Evolutionary conservation across 64 coral and sea anemone genomes (phyloP).

Genomic region (Hydrozoanthus tunicans): DNA sequence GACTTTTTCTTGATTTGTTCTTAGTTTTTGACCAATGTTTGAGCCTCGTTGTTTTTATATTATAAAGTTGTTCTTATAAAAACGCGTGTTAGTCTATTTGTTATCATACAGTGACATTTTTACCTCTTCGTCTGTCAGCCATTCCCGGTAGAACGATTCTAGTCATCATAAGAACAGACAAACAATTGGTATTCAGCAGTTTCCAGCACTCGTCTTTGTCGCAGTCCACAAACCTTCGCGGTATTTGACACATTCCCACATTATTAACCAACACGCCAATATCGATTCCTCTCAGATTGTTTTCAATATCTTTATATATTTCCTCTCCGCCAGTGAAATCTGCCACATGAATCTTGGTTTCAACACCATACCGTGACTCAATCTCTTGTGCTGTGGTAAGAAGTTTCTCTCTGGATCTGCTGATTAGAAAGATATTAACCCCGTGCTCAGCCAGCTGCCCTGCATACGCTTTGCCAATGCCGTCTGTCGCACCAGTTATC

Average conservation of each 20-base stretch:
- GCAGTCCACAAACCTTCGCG: constrained; percentile 63
- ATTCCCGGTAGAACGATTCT: constrained; percentile 78
- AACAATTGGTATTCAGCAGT: constrained; percentile 75
- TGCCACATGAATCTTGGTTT: constrained; percentile 46
- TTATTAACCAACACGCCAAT: constrained; percentile 76
- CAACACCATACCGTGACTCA: constrained; percentile 14
- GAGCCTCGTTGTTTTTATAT: too few species aligned
- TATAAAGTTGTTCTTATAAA: too few species aligned
- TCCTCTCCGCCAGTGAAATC: constrained; percentile 44
- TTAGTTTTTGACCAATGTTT: too few species aligned
- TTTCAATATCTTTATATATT: constrained; percentile 49
- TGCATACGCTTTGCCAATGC: constrained; percentile 80
- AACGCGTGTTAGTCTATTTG: too few species aligned
- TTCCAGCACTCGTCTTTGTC: constrained; percentile 73
- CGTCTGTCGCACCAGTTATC: constrained; percentile 79
- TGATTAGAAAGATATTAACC: constrained; percentile 74
- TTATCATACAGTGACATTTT: background rate
- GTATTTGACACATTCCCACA: constrained; percentile 75
- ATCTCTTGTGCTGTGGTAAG: constrained; percentile 55
- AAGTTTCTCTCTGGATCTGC: constrained; percentile 76
- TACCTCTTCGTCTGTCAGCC: constrained; percentile 65
- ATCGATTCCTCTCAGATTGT: constrained; percentile 28
- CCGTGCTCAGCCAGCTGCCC: constrained; percentile 69
- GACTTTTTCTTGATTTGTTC: too few species aligned
- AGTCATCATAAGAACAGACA: constrained; percentile 82